These are phyloP conservation scores for Onthophagus taurus DNA, from an alignment of 1,140 invertebrate genomes.

Conservation along the genomic window DNA sequence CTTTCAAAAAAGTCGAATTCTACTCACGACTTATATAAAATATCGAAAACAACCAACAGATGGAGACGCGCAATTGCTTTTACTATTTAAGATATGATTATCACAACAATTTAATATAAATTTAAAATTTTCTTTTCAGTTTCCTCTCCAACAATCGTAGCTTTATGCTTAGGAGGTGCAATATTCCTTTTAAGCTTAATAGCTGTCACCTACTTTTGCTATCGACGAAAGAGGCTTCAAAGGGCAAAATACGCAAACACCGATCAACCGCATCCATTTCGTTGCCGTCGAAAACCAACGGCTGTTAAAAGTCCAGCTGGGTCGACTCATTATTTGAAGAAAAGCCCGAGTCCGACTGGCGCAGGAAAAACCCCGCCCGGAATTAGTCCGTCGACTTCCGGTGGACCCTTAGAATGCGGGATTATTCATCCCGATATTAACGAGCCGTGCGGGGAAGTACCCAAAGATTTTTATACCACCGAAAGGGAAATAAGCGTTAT, in stretches of 20 bases:
- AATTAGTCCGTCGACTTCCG: conserved; percentile 30
- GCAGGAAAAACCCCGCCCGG: conserved; percentile 42
- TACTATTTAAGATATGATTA: too few relatives aligned
- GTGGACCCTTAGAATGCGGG: conserved; percentile 34
- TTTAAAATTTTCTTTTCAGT: conserved; percentile 48
- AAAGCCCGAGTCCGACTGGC: conserved; percentile 76
- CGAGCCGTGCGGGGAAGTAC: conserved; percentile 36
- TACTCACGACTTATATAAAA: too few relatives aligned
- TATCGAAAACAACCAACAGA: too few relatives aligned
- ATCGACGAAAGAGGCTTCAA: conserved; percentile 37
- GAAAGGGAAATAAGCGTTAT: conserved; percentile 43
- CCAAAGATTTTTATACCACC: conserved; percentile 39
- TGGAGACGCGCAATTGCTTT: too few relatives aligned
- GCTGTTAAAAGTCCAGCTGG: conserved; percentile 56
- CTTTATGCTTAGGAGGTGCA: conserved; percentile 48
- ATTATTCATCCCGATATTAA: conserved; percentile 21
- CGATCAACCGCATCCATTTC: conserved; percentile 49
- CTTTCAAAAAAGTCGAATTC: too few relatives aligned
- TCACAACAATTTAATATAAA: too few relatives aligned
- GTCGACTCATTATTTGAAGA: conserved; percentile 72
- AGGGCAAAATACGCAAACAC: conserved; percentile 38
- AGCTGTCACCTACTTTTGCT: conserved; percentile 50
- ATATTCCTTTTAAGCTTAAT: conserved; percentile 47
- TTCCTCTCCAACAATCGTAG: conserved; percentile 51
- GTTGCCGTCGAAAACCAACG: conserved; percentile 51